A percentile compares a stretch with the other conserved stretches of the same genome.
Evolutionary conservation across 1,140 invertebrate genomes (phyloP).

Genomic region (Drosophila chauvacae): DNA sequence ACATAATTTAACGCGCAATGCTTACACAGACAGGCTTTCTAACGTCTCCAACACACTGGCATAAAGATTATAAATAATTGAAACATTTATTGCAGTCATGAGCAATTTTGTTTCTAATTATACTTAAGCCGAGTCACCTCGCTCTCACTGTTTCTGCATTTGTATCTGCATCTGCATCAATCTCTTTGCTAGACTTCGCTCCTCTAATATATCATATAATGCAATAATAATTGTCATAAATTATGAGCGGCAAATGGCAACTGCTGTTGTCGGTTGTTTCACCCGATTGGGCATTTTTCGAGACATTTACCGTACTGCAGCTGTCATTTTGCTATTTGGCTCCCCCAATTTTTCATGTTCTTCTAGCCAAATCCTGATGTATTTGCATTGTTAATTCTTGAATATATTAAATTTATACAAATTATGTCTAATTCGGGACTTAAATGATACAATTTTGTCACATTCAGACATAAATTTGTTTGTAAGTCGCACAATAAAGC

Average conservation of each 20-base stretch:
- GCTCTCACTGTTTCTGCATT: conserved; percentile 13
- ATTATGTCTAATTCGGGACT: background rate
- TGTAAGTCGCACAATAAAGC: background rate
- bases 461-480: background rate
- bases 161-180: conserved; percentile 4
- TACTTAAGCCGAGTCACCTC: conserved; percentile 62
- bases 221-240: conserved; percentile 76
- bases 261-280: conserved; percentile 20
- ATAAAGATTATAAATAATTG: conserved; percentile 75
- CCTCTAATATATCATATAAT: conserved; percentile 29
- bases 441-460: background rate
- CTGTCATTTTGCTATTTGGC: conserved; percentile 40
- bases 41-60: conserved; percentile 23
- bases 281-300: conserved; percentile 16
- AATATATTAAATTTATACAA: background rate
- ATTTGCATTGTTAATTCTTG: background rate
- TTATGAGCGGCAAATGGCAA: conserved; percentile 60
- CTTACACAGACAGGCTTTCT: conserved; percentile 26
- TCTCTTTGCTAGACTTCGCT: conserved; percentile 6
- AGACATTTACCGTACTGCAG: conserved; percentile 55
- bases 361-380: conserved; percentile 2
- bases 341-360: conserved; percentile 3
- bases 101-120: conserved; percentile 79
- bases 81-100: conserved; percentile 81
- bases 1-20: conserved; percentile 70